Percentiles rank a stretch among this genome's conserved stretches.
phyloP scores from a whole-genome alignment of 2,113 vertebrate genomes.

The Plectropomus leopardus region DNA sequence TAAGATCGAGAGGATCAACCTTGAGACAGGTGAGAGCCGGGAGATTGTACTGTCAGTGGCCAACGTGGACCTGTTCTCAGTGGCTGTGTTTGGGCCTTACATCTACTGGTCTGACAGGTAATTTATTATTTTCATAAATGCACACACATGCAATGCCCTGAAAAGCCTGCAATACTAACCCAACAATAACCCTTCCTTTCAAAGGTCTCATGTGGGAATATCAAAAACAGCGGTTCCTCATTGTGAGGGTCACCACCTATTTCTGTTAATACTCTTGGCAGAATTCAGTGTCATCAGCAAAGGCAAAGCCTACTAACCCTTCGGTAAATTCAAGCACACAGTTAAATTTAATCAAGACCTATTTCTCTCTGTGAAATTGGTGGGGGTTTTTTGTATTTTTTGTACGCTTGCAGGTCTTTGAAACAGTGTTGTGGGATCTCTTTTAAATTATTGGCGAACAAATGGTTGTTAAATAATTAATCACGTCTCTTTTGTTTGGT shows the following conservation, averaged over 20 bases:
- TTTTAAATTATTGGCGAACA: conserved; percentile 1
- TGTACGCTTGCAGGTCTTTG: background rate
- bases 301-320: conserved; percentile 59
- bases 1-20: conserved; percentile 99
- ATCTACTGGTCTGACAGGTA: conserved; percentile 99
- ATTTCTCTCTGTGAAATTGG: background rate
- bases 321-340: conserved; percentile 60
- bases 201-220: conserved; percentile 75
- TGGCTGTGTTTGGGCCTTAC: conserved; percentile 98
- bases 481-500: background rate
- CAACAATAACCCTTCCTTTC: conserved; percentile 83
- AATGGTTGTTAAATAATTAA: background rate
- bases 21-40: conserved; percentile 95
- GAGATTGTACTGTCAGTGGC: conserved; percentile 97
- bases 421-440: background rate
- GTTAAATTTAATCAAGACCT: conserved; percentile 20
- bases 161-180: conserved; percentile 84
- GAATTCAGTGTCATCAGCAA: conserved; percentile 64
- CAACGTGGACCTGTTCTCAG: conserved; percentile 98
- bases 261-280: conserved; percentile 73
- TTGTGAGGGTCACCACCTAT: conserved; percentile 58
- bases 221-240: conserved; percentile 66
- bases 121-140: conserved; percentile 94
- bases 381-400: background rate
- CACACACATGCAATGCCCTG: conserved; percentile 78